Percentiles rank a stretch among this genome's conserved stretches.
phyloP scores from a whole-genome alignment of 2,888 invertebrate species.

The Caprella mutica region DNA sequence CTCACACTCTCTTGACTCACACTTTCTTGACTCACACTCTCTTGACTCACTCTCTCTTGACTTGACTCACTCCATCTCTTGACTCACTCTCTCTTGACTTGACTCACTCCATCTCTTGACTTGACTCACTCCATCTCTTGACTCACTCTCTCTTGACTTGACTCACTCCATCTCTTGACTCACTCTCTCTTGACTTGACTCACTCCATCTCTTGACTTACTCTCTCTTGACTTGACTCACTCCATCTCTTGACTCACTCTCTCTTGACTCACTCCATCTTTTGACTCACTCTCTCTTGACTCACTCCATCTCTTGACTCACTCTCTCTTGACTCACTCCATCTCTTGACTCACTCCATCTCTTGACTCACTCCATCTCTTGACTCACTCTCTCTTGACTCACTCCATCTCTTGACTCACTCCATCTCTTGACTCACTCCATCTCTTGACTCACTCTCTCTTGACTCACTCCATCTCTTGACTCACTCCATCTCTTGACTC shows the following conservation, averaged over 20 bases:
- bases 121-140: background rate
- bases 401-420: slow-evolving; percentile 11
- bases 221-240: too few relatives aligned
- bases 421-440: too few relatives aligned
- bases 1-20: slow-evolving; percentile 15
- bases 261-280: background rate
- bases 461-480: background rate
- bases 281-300: slow-evolving; percentile 24
- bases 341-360: slow-evolving; percentile 18
- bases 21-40: background rate
- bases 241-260: background rate
- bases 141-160: slow-evolving; percentile 10
- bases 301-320: too few relatives aligned
- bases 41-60: slow-evolving; percentile 11
- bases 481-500: slow-evolving; percentile 11
- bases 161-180: background rate
- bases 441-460: background rate
- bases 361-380: too few relatives aligned
- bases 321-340: background rate
- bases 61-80: background rate
- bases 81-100: too few relatives aligned
- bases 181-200: background rate
- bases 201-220: slow-evolving; percentile 10
- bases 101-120: background rate
- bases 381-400: background rate